Conservation (phyloP, 1,140 invertebrate species). For the Grapholita molesta region DNA sequence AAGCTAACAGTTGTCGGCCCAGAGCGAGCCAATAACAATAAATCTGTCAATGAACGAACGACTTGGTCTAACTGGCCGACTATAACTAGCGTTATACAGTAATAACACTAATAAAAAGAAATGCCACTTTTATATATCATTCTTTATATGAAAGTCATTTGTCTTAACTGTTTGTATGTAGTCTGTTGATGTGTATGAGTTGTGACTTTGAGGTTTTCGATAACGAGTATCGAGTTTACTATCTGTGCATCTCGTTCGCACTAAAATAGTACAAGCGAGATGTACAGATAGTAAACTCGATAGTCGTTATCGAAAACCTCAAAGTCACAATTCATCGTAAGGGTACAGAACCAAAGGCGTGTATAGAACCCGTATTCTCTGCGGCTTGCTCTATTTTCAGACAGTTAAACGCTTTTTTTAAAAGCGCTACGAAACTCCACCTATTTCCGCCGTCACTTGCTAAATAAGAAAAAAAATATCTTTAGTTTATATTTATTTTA, state of each 20-base stretch:
- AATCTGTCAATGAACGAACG: slow-evolving; percentile 41
- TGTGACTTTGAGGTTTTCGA: too few relatives aligned
- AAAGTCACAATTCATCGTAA: too few relatives aligned
- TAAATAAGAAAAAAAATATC: background rate
- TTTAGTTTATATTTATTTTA: background rate
- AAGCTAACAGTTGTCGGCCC: slow-evolving; percentile 7
- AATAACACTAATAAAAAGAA: background rate
- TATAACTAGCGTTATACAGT: background rate
- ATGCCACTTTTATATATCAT: background rate
- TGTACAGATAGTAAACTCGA: too few relatives aligned
- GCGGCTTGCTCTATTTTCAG: too few relatives aligned
- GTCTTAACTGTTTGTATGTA: background rate
- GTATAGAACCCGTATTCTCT: too few relatives aligned
- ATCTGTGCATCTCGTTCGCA: too few relatives aligned
- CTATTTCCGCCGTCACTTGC: too few relatives aligned
- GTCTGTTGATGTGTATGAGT: too few relatives aligned
- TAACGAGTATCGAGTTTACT: background rate
- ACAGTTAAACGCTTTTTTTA: background rate
- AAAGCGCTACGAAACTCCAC: too few relatives aligned
- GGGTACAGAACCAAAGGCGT: too few relatives aligned
- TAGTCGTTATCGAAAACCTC: too few relatives aligned
- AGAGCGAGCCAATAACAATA: slow-evolving; percentile 40
- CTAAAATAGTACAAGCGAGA: too few relatives aligned
- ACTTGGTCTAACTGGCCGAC: background rate
- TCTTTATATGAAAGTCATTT: background rate